A percentile compares a stretch with the other conserved stretches of the same genome.
These are phyloP conservation scores for Rhamphomyia laevipes DNA, from an alignment of 2,888 invertebrate genomes.

Conservation along the genomic window DNA sequence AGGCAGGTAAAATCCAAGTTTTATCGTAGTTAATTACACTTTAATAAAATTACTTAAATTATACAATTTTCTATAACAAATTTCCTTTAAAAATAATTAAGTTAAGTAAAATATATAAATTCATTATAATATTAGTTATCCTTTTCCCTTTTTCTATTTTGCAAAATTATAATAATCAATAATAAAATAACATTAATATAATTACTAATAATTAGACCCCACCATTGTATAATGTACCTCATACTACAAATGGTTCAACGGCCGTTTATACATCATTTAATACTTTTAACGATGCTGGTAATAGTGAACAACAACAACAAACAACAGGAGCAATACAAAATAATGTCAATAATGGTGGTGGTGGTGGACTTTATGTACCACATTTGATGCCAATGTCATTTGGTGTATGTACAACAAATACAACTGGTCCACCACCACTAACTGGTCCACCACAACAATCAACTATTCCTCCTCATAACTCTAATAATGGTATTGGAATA, in stretches of 20 bases:
- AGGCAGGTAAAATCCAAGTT: too few relatives aligned
- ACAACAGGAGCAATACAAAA: too few relatives aligned
- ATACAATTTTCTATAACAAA: too few relatives aligned
- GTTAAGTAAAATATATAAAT: too few relatives aligned
- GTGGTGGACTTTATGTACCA: not conserved
- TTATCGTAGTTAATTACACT: too few relatives aligned
- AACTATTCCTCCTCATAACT: conserved; percentile 11
- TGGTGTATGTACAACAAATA: conserved; percentile 3
- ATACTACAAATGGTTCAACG: not conserved
- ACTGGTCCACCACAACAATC: conserved; percentile 14
- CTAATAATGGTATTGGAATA: not conserved
- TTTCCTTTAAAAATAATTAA: too few relatives aligned
- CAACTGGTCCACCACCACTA: conserved; percentile 10
- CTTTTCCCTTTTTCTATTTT: too few relatives aligned
- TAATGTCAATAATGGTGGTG: not conserved
- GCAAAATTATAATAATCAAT: not conserved
- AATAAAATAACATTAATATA: not conserved
- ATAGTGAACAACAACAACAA: too few relatives aligned
- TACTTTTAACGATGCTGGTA: too few relatives aligned
- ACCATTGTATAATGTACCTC: too few relatives aligned
- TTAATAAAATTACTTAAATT: too few relatives aligned
- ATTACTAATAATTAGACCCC: not conserved
- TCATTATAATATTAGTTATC: too few relatives aligned
- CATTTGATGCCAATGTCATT: conserved; percentile 4
- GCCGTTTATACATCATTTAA: not conserved